phyloP scores from a whole-genome alignment of 2,888 invertebrate species.

The Hylaea fasciaria region DNA sequence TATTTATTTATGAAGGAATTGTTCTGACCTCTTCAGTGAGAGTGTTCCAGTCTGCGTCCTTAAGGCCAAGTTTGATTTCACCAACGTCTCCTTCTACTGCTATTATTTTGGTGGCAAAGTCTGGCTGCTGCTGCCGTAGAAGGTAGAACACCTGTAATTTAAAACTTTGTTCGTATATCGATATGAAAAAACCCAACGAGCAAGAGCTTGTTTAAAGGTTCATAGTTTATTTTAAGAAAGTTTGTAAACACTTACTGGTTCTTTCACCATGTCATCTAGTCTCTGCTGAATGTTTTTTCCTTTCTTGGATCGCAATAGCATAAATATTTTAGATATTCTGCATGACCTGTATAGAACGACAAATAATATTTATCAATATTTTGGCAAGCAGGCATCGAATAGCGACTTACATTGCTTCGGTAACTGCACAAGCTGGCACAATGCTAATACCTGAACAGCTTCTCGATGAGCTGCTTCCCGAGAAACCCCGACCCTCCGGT shows the following conservation, averaged over 20 bases:
- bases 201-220: background rate
- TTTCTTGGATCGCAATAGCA: slow-evolving; percentile 4
- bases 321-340: slow-evolving; percentile 10
- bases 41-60: slow-evolving; percentile 19
- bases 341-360: slow-evolving; percentile 9
- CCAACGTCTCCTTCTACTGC: slow-evolving; percentile 21
- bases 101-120: slow-evolving; percentile 19
- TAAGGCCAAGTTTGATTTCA: slow-evolving; percentile 19
- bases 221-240: too few species aligned
- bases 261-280: background rate
- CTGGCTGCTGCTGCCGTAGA: slow-evolving; percentile 19
- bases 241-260: slow-evolving; percentile 26
- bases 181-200: too few species aligned
- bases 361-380: too few species aligned
- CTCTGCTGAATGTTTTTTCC: slow-evolving; percentile 17
- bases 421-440: too few species aligned
- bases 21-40: slow-evolving; percentile 21
- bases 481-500: slow-evolving; percentile 96
- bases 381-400: too few species aligned
- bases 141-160: slow-evolving; percentile 21
- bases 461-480: slow-evolving; percentile 96
- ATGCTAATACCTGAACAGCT: slow-evolving; percentile 76
- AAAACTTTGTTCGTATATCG: too few species aligned
- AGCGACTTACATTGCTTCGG: too few species aligned
- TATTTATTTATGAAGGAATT: too few species aligned